Percentiles rank a stretch among this genome's conserved stretches.
Conservation (phyloP, 2,888 invertebrate species). For the Folsomia candida region DNA sequence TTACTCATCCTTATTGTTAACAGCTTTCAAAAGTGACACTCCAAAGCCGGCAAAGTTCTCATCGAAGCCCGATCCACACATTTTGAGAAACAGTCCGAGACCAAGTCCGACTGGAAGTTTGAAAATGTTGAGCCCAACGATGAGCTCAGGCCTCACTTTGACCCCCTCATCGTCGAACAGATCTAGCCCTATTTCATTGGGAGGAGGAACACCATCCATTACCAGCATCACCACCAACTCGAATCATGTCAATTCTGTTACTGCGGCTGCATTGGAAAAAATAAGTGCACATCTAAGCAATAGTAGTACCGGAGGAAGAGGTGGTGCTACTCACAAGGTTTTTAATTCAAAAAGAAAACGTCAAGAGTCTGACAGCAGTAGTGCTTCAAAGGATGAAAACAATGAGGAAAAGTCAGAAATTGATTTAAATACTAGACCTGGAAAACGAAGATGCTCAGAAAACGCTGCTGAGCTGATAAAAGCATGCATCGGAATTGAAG, state of each 20-base stretch:
- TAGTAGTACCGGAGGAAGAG: constrained; percentile 11
- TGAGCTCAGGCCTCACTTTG: constrained; percentile 27
- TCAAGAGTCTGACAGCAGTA: constrained; percentile 73
- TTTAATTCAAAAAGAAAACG: constrained; percentile 65
- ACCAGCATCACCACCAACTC: constrained; percentile 15
- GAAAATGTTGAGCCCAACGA: constrained; percentile 41
- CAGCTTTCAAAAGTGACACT: constrained; percentile 47
- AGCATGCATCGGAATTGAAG: constrained; percentile 60
- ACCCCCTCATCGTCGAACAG: constrained; percentile 39
- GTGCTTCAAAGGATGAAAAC: constrained; percentile 59
- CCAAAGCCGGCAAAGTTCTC: constrained; percentile 42
- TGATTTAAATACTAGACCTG: constrained; percentile 55
- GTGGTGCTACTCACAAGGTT: constrained; percentile 27
- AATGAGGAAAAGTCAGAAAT: constrained; percentile 57
- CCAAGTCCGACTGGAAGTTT: constrained; percentile 49
- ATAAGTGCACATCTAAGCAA: constrained; percentile 17
- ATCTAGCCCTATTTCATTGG: constrained; percentile 35
- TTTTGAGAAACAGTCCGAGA: constrained; percentile 49
- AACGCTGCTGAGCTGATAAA: constrained; percentile 63
- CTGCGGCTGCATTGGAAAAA: constrained; percentile 33
- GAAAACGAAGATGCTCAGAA: constrained; percentile 64
- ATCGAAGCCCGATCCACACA: constrained; percentile 35
- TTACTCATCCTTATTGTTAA: too few species aligned
- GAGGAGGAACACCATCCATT: not conserved
- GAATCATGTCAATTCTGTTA: constrained; percentile 26